phyloP scores from a whole-genome alignment of 2,797 vertebrate species.

The Merluccius polli region DNA sequence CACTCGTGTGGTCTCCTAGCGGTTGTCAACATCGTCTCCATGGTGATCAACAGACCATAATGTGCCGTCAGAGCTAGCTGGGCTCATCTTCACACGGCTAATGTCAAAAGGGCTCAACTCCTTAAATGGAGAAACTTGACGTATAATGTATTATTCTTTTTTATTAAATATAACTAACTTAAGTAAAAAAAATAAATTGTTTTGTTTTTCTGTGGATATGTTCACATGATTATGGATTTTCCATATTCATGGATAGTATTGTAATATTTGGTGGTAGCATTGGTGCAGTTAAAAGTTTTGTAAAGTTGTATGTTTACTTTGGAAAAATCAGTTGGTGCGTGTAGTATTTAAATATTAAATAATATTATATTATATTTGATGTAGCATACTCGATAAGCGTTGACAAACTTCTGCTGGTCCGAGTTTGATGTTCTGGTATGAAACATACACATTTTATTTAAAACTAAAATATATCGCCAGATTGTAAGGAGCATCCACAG shows the following conservation, averaged over 20 bases:
- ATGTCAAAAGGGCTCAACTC: conserved; percentile 72
- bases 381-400: conserved; percentile 4
- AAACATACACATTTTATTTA: neutral
- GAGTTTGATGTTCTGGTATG: neutral
- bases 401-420: neutral
- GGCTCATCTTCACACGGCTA: conserved; percentile 69
- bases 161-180: neutral
- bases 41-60: conserved; percentile 43
- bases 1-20: conserved; percentile 16
- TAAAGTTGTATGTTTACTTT: neutral
- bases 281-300: neutral
- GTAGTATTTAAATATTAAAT: neutral
- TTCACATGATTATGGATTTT: neutral
- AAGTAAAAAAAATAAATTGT: neutral
- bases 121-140: conserved; percentile 49
- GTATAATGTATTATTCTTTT: neutral
- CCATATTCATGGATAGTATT: neutral
- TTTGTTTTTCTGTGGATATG: neutral
- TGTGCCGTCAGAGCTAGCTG: conserved; percentile 69
- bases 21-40: conserved; percentile 37
- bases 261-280: conserved; percentile 2
- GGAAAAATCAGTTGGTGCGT: neutral
- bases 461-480: conserved; percentile 50
- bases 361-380: neutral
- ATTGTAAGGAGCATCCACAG: conserved; percentile 72